A percentile compares a stretch with the other conserved stretches of the same genome.
Conservation (phyloP, 2,797 vertebrate genomes). For the Cyclopterus lumpus region DNA sequence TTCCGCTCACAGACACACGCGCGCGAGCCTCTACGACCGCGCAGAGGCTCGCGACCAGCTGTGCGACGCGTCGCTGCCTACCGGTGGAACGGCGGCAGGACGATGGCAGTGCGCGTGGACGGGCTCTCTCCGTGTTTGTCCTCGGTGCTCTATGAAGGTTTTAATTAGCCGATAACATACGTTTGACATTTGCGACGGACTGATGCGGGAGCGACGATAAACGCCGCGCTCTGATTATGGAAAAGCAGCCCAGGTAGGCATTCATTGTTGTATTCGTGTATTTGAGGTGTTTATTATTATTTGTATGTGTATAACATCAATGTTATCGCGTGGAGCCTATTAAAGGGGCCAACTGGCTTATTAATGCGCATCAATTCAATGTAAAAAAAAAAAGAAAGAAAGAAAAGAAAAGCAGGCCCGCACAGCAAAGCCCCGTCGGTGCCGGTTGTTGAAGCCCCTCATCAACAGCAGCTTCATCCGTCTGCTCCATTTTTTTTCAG, state of each 20-base stretch:
- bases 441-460: background rate
- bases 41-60: constrained; percentile 66
- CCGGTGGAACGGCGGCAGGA: constrained; percentile 55
- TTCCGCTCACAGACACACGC: constrained; percentile 6
- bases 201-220: constrained; percentile 32
- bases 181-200: constrained; percentile 45
- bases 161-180: constrained; percentile 60
- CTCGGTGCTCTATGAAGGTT: constrained; percentile 51
- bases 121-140: constrained; percentile 37
- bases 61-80: constrained; percentile 62
- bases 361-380: constrained; percentile 4
- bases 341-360: constrained; percentile 11
- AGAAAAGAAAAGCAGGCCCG: constrained; percentile 3
- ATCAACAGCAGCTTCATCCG: constrained; percentile 14
- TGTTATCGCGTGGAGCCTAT: background rate
- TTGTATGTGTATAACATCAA: background rate
- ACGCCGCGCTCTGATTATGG: constrained; percentile 69
- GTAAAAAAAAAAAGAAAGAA: background rate
- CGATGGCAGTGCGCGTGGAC: constrained; percentile 70
- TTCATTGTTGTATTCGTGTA: constrained; percentile 11
- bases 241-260: constrained; percentile 75
- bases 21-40: constrained; percentile 42
- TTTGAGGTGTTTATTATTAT: constrained; percentile 6
- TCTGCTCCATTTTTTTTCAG: constrained; percentile 39
- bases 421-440: background rate